Percentiles rank a stretch among this genome's conserved stretches.
These are phyloP conservation scores for Philypnodon macrostomus DNA, from an alignment of 2,797 vertebrate genomes.

Conservation along the genomic window DNA sequence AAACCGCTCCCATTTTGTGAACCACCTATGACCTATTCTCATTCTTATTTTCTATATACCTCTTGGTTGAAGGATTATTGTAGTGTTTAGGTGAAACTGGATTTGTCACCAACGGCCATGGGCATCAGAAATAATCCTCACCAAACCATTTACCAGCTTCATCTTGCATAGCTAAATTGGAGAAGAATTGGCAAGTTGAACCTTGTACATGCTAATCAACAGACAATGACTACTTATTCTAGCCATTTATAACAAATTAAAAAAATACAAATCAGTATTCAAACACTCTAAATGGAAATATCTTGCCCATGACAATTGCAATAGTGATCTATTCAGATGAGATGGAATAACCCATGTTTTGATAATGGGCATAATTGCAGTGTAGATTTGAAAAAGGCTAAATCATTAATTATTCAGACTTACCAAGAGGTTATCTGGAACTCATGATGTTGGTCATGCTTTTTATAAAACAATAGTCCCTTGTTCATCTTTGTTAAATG, in stretches of 20 bases:
- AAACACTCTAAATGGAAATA: neutral
- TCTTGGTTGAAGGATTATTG: conserved; percentile 47
- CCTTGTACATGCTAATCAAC: neutral
- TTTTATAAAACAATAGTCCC: too few species aligned
- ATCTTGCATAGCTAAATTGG: conserved; percentile 1
- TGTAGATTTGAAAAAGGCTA: neutral
- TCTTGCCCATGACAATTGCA: neutral
- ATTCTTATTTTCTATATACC: conserved; percentile 33
- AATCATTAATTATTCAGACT: neutral
- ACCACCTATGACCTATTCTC: conserved; percentile 30
- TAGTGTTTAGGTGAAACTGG: conserved; percentile 48
- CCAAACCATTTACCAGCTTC: too few species aligned
- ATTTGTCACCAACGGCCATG: conserved; percentile 60
- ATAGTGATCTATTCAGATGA: neutral
- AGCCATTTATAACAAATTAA: too few species aligned
- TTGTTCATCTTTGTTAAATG: too few species aligned
- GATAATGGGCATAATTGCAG: neutral
- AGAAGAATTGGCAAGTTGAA: neutral
- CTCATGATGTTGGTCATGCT: too few species aligned
- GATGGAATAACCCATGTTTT: neutral
- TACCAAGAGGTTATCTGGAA: too few species aligned
- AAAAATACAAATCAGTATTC: neutral
- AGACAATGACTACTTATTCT: too few species aligned
- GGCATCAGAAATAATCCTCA: conserved; percentile 52
- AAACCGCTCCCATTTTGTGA: conserved; percentile 34